phyloP scores from a whole-genome alignment of 2,888 invertebrate species.

The Nemotelus pantherinus region DNA sequence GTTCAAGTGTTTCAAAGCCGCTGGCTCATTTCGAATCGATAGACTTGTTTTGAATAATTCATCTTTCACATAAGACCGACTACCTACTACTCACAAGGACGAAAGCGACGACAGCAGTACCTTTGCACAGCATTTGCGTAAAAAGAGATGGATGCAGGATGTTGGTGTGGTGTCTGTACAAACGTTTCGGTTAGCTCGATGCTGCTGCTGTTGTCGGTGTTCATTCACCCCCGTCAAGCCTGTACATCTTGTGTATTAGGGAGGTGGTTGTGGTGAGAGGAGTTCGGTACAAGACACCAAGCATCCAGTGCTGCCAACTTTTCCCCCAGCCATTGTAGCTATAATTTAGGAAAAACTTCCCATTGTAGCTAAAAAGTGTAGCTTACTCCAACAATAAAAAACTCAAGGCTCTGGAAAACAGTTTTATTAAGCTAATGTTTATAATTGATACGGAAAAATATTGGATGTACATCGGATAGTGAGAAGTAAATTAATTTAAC shows the following conservation, averaged over 20 bases:
- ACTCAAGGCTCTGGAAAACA: too few relatives aligned
- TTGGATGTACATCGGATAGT: too few relatives aligned
- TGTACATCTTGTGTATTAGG: not conserved
- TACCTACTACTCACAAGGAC: not conserved
- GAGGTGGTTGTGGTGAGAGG: not conserved
- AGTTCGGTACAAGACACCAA: too few relatives aligned
- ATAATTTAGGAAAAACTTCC: too few relatives aligned
- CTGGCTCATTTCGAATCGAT: constrained; percentile 35
- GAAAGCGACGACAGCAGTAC: not conserved
- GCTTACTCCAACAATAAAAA: too few relatives aligned
- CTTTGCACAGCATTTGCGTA: not conserved
- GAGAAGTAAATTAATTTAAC: too few relatives aligned
- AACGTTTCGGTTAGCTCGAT: constrained; percentile 9
- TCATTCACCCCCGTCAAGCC: constrained; percentile 31
- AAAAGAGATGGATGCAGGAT: constrained; percentile 2
- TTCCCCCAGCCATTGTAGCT: too few relatives aligned
- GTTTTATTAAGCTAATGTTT: too few relatives aligned
- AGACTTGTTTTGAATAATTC: constrained; percentile 42
- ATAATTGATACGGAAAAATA: too few relatives aligned
- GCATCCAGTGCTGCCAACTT: too few relatives aligned
- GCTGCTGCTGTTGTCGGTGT: not conserved
- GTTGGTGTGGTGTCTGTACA: constrained; percentile 21
- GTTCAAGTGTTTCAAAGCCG: constrained; percentile 3
- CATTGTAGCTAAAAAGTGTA: too few relatives aligned
- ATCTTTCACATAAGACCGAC: constrained; percentile 9